Evolutionary conservation across 2,113 vertebrate species (phyloP).

Genomic region (Delphinus delphis): DNA sequence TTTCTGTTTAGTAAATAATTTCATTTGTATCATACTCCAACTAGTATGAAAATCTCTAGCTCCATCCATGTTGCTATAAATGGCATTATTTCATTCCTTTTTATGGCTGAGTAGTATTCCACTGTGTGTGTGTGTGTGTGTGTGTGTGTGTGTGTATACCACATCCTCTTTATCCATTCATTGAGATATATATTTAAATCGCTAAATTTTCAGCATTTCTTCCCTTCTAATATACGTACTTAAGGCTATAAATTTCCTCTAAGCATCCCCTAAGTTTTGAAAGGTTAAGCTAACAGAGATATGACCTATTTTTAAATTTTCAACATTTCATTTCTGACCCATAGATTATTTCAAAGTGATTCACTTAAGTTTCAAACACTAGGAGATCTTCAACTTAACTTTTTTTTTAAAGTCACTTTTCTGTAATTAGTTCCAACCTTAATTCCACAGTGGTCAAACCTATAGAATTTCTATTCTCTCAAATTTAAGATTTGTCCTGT

Average conservation of each 20-base stretch:
- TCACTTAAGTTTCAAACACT: neutral
- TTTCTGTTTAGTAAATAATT: neutral
- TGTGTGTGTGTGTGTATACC: neutral
- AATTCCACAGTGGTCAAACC: neutral
- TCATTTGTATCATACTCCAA: neutral
- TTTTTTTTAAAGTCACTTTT: neutral
- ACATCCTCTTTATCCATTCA: neutral
- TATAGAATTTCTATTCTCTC: neutral
- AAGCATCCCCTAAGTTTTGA: neutral
- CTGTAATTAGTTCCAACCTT: neutral
- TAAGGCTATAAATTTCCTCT: neutral
- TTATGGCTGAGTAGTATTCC: neutral
- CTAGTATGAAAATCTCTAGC: neutral
- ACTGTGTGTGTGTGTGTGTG: neutral
- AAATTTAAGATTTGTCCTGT: conserved; percentile 14
- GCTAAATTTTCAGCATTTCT: neutral
- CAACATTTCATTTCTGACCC: conserved; percentile 21
- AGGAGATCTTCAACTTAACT: neutral
- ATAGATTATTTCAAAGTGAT: neutral
- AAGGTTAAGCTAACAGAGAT: too few relatives aligned
- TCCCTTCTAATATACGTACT: neutral
- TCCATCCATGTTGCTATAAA: neutral
- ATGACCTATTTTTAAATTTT: neutral
- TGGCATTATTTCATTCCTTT: neutral
- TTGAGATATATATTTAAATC: neutral